Percentiles rank a stretch among this genome's conserved stretches.
Conservation (phyloP, 1,140 invertebrate species). For the Pissodes strobi region DNA sequence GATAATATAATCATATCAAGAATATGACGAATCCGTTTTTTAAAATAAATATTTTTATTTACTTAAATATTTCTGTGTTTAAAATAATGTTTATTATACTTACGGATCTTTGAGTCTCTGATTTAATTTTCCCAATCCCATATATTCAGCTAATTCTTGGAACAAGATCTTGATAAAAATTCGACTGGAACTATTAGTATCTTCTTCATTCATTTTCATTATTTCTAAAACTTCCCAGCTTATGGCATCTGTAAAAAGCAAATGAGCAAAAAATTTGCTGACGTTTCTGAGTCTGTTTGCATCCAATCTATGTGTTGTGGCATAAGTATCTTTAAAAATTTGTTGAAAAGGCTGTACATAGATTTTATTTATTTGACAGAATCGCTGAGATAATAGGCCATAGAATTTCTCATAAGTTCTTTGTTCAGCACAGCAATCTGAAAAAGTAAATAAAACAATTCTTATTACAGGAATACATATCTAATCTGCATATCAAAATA, state of each 20-base stretch:
- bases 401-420: slow-evolving; percentile 99
- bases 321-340: slow-evolving; percentile 95
- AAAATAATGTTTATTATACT: slow-evolving; percentile 52
- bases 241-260: slow-evolving; percentile 96
- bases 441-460: slow-evolving; percentile 35
- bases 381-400: slow-evolving; percentile 89
- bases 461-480: too few relatives aligned
- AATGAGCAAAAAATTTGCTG: slow-evolving; percentile 96
- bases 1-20: too few relatives aligned
- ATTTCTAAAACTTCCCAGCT: slow-evolving; percentile 87
- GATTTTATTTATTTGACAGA: slow-evolving; percentile 89
- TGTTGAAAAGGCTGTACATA: slow-evolving; percentile 93
- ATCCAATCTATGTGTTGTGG: slow-evolving; percentile 91
- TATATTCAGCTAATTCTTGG: slow-evolving; percentile 94
- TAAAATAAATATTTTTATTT: too few relatives aligned
- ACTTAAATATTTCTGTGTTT: too few relatives aligned
- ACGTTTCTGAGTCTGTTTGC: slow-evolving; percentile 98
- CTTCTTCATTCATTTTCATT: slow-evolving; percentile 93
- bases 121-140: slow-evolving; percentile 93
- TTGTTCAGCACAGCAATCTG: slow-evolving; percentile 98
- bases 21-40: too few relatives aligned
- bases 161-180: slow-evolving; percentile 99
- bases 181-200: slow-evolving; percentile 95
- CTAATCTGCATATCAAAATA: too few relatives aligned
- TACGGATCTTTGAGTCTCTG: slow-evolving; percentile 84